Percentiles rank a stretch among this genome's conserved stretches.
Evolutionary conservation across 2,888 invertebrate genomes (phyloP).

Genomic region (Drosophila hawaiiensis): DNA sequence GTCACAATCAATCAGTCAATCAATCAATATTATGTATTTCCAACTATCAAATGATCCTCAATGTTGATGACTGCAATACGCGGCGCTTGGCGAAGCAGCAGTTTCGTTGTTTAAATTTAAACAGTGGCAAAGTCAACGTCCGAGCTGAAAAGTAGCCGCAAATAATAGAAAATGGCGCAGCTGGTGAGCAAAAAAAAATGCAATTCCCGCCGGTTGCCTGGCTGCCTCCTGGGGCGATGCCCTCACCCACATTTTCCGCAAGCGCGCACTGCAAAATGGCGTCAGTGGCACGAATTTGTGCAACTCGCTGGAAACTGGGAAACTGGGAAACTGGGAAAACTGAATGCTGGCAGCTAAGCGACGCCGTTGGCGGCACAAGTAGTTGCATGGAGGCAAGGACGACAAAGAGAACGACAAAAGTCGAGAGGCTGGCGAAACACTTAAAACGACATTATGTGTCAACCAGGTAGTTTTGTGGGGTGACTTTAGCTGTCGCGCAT

Average conservation of each 20-base stretch:
- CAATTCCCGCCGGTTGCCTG: constrained; percentile 21
- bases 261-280: constrained; percentile 65
- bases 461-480: constrained; percentile 5
- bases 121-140: constrained; percentile 68
- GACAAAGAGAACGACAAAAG: constrained; percentile 52
- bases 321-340: constrained; percentile 7
- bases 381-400: constrained; percentile 24
- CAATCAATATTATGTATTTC: background rate
- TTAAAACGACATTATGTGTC: constrained; percentile 62
- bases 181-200: constrained; percentile 32
- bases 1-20: background rate
- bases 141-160: constrained; percentile 64
- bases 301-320: constrained; percentile 22
- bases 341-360: constrained; percentile 20
- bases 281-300: constrained; percentile 59
- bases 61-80: background rate
- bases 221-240: constrained; percentile 53
- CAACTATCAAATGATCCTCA: background rate
- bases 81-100: background rate
- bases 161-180: constrained; percentile 60
- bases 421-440: constrained; percentile 66
- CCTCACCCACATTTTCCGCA: constrained; percentile 76
- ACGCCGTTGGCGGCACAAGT: constrained; percentile 6
- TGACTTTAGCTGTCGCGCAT: constrained; percentile 49
- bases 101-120: constrained; percentile 30